Evolutionary conservation across 2,888 invertebrate genomes (phyloP), one percentile per base, ranked within the genome.

Genomic region (Epicampocera succincta): DNA sequence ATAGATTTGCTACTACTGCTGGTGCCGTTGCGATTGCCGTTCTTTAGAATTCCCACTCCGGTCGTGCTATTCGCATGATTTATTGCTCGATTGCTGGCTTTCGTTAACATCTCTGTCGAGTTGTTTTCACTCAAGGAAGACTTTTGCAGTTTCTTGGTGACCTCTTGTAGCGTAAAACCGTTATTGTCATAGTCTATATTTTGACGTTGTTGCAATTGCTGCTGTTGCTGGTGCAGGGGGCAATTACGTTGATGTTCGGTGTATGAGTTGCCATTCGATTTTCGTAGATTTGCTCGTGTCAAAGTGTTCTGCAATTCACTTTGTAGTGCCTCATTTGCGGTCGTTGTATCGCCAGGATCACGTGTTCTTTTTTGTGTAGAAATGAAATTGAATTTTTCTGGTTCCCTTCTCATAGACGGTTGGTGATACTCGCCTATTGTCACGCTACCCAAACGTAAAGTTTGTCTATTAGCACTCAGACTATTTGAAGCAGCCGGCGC

Each of bases 301-400:
- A 96, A 91, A 6, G 96, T 96, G 78, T 95, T 93, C 72, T 93
- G 94, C 84, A 96, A 91, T 91, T 96, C 96, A 76, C 94, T 94
- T 86, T 95, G 95, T 75, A 96, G 91, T 86, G 94, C 93, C 86
- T 94, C 94, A 42, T 74, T 83, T 17, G 80, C 77, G 93, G 92
- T 65, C 94, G 92, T 66, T 89, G 88, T 75, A 88, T 88, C 83
- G 2, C 81, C 80, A n/a, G 83, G 71, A 9, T 84, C 84, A 69
- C 83, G 84, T 54, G 83, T 84, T 25, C 82, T 83, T n/a, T 48
- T 61, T 72, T 85, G 82, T 61, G 85, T 84, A 15, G 86, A 83
- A 15, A 95, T 92, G 88, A 95, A 96, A 85, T 94, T 95, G 83
- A 96, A 91, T 88, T 94, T 94, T n/a, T 94, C 93, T 0, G 95